Evolutionary conservation across 2,888 invertebrate species (phyloP).

Genomic region (Leptogaster cylindrica): DNA sequence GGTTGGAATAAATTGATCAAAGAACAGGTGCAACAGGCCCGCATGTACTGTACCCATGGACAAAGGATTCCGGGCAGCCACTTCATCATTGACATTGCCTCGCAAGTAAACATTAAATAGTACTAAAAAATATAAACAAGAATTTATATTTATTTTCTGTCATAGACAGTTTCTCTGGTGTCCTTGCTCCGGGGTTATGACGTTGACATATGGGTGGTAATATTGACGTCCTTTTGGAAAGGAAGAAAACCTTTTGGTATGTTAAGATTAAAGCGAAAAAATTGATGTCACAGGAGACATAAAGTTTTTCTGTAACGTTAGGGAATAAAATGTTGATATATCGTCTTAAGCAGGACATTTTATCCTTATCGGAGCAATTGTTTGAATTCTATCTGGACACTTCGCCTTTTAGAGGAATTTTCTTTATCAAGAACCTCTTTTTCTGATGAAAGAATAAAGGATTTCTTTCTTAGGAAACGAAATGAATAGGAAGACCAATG

Average conservation of each 20-base stretch:
- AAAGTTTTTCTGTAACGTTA: not conserved
- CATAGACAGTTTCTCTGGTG: not conserved
- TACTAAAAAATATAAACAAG: not conserved
- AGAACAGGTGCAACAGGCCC: not conserved
- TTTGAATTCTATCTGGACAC: conserved; percentile 17
- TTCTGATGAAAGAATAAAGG: conserved; percentile 14
- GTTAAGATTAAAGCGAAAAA: conserved; percentile 10
- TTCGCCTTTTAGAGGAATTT: not conserved
- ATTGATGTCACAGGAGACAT: not conserved
- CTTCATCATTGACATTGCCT: no score
- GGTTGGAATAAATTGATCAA: not conserved
- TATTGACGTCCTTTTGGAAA: conserved; percentile 13
- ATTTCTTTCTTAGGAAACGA: conserved; percentile 14
- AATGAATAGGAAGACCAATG: conserved; percentile 7
- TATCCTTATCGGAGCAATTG: conserved; percentile 21
- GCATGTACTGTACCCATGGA: no score
- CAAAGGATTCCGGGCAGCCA: no score
- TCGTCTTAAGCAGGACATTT: not conserved
- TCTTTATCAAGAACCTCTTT: conserved; percentile 13
- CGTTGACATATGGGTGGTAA: conserved; percentile 15
- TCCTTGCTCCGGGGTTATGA: not conserved
- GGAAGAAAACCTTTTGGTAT: conserved; percentile 19
- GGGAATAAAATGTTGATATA: conserved; percentile 15
- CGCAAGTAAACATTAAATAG: no score
- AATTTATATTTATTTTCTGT: no score